Conservation (phyloP, 2,113 vertebrate genomes). For the Tonatia bakeri region DNA sequence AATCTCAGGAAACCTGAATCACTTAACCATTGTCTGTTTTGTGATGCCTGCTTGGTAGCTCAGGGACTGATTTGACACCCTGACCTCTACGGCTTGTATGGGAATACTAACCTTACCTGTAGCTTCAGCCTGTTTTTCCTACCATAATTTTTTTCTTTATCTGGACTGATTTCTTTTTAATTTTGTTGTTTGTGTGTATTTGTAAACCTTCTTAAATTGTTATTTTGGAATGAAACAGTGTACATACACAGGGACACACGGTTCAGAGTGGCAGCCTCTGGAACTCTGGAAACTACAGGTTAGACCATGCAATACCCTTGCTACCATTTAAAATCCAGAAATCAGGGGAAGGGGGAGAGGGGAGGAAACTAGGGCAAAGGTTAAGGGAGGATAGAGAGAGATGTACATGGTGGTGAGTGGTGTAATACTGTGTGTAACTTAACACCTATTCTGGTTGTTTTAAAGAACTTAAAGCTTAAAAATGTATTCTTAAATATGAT, state of each 20-base stretch:
- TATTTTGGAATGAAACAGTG: neutral
- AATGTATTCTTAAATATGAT: neutral
- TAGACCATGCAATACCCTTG: neutral
- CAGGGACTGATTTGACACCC: neutral
- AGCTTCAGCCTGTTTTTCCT: neutral
- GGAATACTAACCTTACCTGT: neutral
- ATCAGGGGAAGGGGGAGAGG: neutral
- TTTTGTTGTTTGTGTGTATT: neutral
- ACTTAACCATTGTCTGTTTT: constrained; percentile 1
- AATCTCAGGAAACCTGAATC: neutral
- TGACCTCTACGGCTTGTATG: neutral
- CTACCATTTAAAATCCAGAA: neutral
- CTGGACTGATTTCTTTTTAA: neutral
- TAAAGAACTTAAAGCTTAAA: neutral
- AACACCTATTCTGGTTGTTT: neutral
- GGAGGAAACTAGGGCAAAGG: neutral
- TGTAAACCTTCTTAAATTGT: neutral
- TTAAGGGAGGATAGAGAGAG: neutral
- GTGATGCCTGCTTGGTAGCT: neutral
- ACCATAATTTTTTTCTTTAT: neutral
- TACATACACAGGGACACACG: neutral
- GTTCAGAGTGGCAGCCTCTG: neutral
- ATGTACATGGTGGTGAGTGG: neutral
- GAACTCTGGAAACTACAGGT: neutral
- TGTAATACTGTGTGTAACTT: neutral